Conservation (phyloP, 1,140 invertebrate genomes). For the Stegodyphus dumicola region DNA sequence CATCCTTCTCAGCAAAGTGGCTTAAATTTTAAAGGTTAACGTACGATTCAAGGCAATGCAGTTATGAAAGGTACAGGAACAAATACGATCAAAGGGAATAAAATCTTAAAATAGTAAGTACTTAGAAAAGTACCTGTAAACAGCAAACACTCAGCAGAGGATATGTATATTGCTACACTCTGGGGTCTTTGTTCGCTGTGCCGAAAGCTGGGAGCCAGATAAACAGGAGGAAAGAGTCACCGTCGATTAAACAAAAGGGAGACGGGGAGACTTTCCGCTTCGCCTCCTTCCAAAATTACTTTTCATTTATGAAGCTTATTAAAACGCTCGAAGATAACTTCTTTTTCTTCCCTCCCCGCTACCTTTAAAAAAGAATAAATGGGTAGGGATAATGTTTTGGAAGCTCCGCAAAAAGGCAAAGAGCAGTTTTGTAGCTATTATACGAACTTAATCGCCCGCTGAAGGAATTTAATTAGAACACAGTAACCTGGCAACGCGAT, state of each 20-base stretch:
- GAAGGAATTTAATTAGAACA: constrained; percentile 46
- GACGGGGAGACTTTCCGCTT: constrained; percentile 17
- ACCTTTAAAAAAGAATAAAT: neutral
- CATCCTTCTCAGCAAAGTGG: no score
- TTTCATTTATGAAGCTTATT: constrained; percentile 56
- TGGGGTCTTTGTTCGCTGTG: neutral
- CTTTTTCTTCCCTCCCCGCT: neutral
- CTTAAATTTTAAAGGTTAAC: no score
- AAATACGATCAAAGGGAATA: no score
- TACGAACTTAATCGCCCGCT: constrained; percentile 41
- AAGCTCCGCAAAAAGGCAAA: constrained; percentile 7
- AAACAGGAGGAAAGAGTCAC: neutral
- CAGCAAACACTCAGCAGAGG: neutral
- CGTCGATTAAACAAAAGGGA: constrained; percentile 36
- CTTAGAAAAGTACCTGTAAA: neutral
- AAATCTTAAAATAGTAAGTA: no score
- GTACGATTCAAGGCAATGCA: no score
- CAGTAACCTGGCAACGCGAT: constrained; percentile 43
- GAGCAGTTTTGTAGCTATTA: constrained; percentile 22
- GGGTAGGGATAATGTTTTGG: constrained; percentile 30
- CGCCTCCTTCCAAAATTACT: constrained; percentile 45
- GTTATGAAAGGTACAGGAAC: no score
- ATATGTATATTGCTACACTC: neutral
- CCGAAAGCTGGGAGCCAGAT: neutral
- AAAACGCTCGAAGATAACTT: constrained; percentile 37